These are phyloP conservation scores for Protodeltote pygarga DNA, from an alignment of 2,888 invertebrate genomes.

Conservation along the genomic window DNA sequence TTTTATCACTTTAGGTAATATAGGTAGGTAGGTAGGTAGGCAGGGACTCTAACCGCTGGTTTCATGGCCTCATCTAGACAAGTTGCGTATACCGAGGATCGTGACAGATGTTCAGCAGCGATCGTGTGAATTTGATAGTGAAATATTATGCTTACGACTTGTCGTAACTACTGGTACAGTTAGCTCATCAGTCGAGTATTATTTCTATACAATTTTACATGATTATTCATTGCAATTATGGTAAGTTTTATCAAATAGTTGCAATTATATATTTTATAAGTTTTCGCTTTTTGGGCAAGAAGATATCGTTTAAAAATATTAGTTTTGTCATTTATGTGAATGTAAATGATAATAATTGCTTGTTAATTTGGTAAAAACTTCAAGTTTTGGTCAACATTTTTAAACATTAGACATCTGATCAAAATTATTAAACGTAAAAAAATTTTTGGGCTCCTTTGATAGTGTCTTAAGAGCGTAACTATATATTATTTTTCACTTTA, in stretches of 20 bases:
- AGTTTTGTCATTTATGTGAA: constrained; percentile 22
- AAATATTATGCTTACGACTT: constrained; percentile 77
- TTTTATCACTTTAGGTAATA: too few species aligned
- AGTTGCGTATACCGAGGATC: constrained; percentile 80
- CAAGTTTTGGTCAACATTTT: too few species aligned
- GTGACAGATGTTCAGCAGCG: constrained; percentile 82
- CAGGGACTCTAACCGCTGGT: constrained; percentile 31
- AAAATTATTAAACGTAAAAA: too few species aligned
- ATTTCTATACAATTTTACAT: constrained; percentile 3
- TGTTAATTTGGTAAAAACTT: neutral
- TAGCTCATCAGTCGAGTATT: constrained; percentile 47
- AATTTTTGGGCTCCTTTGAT: too few species aligned
- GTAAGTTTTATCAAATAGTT: constrained; percentile 3
- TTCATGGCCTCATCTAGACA: constrained; percentile 63
- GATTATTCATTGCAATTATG: constrained; percentile 13
- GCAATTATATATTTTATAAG: constrained; percentile 10
- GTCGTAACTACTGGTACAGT: constrained; percentile 72
- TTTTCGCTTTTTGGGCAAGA: constrained; percentile 18
- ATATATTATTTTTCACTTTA: too few species aligned
- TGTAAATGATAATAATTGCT: constrained; percentile 2
- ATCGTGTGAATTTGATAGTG: constrained; percentile 85
- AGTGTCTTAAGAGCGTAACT: too few species aligned
- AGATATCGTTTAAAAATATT: constrained; percentile 4
- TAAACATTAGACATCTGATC: too few species aligned
- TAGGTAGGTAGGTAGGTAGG: too few species aligned